Conservation (phyloP, 2,113 vertebrate genomes). For the Sebastes fasciatus region DNA sequence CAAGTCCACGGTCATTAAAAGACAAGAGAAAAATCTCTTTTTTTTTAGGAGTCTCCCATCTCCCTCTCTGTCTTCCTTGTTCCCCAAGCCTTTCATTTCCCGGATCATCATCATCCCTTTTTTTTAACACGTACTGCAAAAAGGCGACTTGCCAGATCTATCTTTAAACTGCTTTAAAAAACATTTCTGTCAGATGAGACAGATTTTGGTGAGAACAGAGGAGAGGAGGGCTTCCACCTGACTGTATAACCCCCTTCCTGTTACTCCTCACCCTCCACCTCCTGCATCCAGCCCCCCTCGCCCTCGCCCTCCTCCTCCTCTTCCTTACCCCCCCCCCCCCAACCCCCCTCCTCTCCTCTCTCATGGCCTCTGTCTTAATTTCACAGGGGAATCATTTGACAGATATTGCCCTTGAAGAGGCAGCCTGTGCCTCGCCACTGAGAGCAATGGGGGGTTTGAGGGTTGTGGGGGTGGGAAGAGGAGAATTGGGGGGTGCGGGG, state of each 20-base stretch:
- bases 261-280: slow-evolving; percentile 16
- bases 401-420: slow-evolving; percentile 85
- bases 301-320: background rate
- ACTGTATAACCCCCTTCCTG: slow-evolving; percentile 34
- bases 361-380: slow-evolving; percentile 83
- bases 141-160: slow-evolving; percentile 52
- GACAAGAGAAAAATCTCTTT: slow-evolving; percentile 24
- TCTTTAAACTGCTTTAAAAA: slow-evolving; percentile 63
- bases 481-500: slow-evolving; percentile 34
- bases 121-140: slow-evolving; percentile 43
- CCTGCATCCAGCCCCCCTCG: background rate
- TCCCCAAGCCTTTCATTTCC: slow-evolving; percentile 53
- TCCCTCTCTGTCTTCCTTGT: slow-evolving; percentile 27
- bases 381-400: slow-evolving; percentile 83
- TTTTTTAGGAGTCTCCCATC: slow-evolving; percentile 26
- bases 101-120: background rate
- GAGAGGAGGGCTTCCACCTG: slow-evolving; percentile 60
- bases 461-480: slow-evolving; percentile 33
- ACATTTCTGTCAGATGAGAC: slow-evolving; percentile 59
- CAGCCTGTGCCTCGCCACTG: slow-evolving; percentile 74
- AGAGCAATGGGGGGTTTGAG: slow-evolving; percentile 70
- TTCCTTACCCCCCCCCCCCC: background rate
- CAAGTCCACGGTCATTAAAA: slow-evolving; percentile 32
- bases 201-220: slow-evolving; percentile 37
- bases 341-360: slow-evolving; percentile 28